phyloP scores from a whole-genome alignment of 2,888 invertebrate genomes.

The Drosophila limbata region DNA sequence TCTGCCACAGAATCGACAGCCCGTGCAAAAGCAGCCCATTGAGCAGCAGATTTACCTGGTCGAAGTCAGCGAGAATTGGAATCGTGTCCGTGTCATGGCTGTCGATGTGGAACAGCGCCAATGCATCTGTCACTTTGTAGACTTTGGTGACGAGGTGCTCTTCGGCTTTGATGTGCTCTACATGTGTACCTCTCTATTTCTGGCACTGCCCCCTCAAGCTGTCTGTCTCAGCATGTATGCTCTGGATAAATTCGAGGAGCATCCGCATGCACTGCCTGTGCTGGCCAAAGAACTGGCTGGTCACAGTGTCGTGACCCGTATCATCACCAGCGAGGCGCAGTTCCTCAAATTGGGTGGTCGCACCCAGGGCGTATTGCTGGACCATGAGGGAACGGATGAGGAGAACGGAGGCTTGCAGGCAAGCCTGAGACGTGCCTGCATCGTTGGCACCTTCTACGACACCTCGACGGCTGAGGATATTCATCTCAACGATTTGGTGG shows the following conservation, averaged over 20 bases:
- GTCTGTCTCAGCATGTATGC: conserved; percentile 90
- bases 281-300: conserved; percentile 86
- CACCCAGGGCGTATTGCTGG: conserved; percentile 45
- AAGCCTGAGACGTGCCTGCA: conserved; percentile 73
- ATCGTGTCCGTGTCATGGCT: conserved; percentile 86
- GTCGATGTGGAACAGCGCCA: conserved; percentile 85
- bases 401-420: conserved; percentile 10
- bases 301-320: conserved; percentile 87
- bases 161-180: conserved; percentile 87
- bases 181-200: conserved; percentile 87
- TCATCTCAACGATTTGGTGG: conserved; percentile 88
- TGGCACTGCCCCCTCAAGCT: conserved; percentile 90
- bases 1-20: conserved; percentile 63
- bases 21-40: conserved; percentile 45
- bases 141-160: conserved; percentile 90
- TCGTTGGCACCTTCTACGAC: conserved; percentile 88
- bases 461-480: conserved; percentile 88
- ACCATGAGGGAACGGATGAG: neutral
- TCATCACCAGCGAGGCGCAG: conserved; percentile 83
- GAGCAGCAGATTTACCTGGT: conserved; percentile 84
- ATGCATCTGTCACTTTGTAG: conserved; percentile 89
- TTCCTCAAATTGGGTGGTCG: conserved; percentile 61
- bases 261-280: conserved; percentile 82
- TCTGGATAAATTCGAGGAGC: conserved; percentile 88
- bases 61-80: conserved; percentile 87